phyloP scores from a whole-genome alignment of 1,140 invertebrate species.

The Trialeurodes vaporariorum region DNA sequence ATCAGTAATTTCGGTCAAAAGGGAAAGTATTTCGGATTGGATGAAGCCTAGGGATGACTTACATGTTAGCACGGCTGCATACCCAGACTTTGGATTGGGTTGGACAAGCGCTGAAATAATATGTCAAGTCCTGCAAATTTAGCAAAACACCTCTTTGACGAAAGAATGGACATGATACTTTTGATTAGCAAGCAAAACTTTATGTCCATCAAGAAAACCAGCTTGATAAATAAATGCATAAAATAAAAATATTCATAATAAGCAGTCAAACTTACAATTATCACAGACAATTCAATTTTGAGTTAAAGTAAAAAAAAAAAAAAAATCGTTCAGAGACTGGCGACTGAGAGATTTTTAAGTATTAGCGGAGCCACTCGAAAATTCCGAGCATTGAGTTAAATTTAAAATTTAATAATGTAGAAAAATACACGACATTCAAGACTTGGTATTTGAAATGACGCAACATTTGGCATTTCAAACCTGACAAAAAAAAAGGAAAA shows the following conservation, averaged over 20 bases:
- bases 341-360: background rate
- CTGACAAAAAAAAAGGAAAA: background rate
- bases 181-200: background rate
- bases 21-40: no score
- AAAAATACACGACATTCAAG: no score
- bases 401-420: background rate
- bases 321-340: background rate
- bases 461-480: no score
- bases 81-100: no score
- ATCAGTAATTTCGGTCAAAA: no score
- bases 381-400: background rate
- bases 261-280: background rate
- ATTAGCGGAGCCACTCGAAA: background rate
- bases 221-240: background rate
- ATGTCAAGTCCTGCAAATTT: background rate
- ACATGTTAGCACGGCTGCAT: no score
- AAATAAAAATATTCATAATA: background rate
- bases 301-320: background rate
- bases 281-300: background rate
- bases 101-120: no score
- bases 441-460: no score
- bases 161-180: background rate
- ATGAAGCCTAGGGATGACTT: no score
- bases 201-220: background rate
- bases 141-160: background rate